Evolutionary conservation across 2,113 vertebrate genomes (phyloP).

Genomic region (Condylura cristata): DNA sequence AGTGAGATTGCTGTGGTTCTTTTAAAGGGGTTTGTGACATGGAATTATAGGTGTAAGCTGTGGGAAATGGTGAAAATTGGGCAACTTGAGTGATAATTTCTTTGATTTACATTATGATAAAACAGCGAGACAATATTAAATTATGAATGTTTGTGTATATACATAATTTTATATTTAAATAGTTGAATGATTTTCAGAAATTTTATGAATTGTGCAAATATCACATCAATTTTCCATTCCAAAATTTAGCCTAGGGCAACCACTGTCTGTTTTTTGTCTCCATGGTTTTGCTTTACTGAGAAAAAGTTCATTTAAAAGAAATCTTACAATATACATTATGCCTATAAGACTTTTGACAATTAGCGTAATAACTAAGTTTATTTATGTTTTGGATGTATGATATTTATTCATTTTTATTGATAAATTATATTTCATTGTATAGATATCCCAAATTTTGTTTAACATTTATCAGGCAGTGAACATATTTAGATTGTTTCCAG

Average conservation of each 20-base stretch:
- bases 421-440: not conserved
- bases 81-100: conserved; percentile 57
- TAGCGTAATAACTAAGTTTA: not conserved
- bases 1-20: conserved; percentile 37
- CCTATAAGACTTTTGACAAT: not conserved
- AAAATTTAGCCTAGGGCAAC: not conserved
- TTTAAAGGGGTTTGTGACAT: not conserved
- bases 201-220: not conserved
- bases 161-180: not conserved
- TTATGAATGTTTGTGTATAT: not conserved
- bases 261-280: not conserved
- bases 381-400: not conserved
- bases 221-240: not conserved
- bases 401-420: not conserved
- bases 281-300: not conserved
- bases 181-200: not conserved
- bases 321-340: not conserved
- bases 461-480: not conserved
- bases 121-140: conserved; percentile 31
- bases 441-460: not conserved
- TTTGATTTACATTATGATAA: conserved; percentile 54
- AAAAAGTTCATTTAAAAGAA: not conserved
- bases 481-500: not conserved
- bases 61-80: conserved; percentile 36
- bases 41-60: not conserved